Base-by-base conservation (phyloP, 1,140 invertebrate genomes). In the Pachypsylla venusta region DNA sequence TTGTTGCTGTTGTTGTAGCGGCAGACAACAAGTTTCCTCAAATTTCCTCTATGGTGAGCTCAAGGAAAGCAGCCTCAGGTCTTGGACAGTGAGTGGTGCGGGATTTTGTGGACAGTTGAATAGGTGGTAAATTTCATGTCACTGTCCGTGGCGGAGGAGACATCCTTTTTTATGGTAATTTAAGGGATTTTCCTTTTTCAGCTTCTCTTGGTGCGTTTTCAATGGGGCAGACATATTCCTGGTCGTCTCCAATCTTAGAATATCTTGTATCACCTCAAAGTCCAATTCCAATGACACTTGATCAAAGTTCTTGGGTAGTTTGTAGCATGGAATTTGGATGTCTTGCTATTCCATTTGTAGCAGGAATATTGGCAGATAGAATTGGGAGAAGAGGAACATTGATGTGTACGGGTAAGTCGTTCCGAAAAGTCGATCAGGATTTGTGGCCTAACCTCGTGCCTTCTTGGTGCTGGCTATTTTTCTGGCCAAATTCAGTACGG, bases 301-400 rank as follows among this genome's bases (percentile, higher is more conserved):
- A 77, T 27, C 73, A 83, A 69, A 79, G 75, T 35, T 81, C 81
- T 2, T 83, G 80, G 80, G 74, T 84, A 30, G 79, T 77, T 3
- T 75, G 78, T 0, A 65, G 79, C 1, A 70, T 79, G 66, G 77
- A 77, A 60, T 65, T 80, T 24, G 67, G 69, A 25, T 73, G 73
- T 56, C 71, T 10, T 10, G 28, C 58, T 5, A 2, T 42, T n/a
- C 61, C 61, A 5, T 35, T 56, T 16, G 7, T 60, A 14, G 14
- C 53, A 1, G 25, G 25, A 10, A 57, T 35, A 35, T 19, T 35
- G 30, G 30, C 30, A 12, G 30, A 35, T 16, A 35, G 30, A 16
- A 16, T 35, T 10, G 30, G 30, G 10, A 10, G 30, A 10, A 35
- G 16, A 16, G 10, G 10, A 16, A 35, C 30, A 10, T 16, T 35